Conservation (phyloP, 1,140 invertebrate species). For the Leptestheria dahalacensis region DNA sequence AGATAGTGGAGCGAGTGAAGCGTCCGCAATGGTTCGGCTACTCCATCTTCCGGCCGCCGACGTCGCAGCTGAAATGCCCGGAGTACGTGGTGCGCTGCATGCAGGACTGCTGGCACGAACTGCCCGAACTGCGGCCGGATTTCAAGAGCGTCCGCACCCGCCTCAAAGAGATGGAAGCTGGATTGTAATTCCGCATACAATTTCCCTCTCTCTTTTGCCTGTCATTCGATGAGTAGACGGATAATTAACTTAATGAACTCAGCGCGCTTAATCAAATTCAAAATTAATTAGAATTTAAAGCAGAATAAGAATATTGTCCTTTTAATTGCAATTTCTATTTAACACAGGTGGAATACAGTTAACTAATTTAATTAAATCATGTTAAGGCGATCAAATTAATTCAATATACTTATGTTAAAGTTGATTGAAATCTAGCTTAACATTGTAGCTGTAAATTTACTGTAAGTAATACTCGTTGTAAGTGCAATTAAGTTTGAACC, state of each 20-base stretch:
- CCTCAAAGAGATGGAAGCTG: constrained; percentile 59
- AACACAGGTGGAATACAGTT: too few species aligned
- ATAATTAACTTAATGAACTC: constrained; percentile 15
- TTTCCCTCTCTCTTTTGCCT: constrained; percentile 23
- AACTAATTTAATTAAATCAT: too few species aligned
- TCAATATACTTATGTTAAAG: too few species aligned
- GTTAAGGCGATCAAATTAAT: too few species aligned
- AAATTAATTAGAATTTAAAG: constrained; percentile 4
- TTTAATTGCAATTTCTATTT: too few species aligned
- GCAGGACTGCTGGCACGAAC: constrained; percentile 59
- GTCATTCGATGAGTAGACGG: too few species aligned
- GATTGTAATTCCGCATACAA: constrained; percentile 38
- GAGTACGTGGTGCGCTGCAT: constrained; percentile 51
- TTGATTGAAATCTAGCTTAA: too few species aligned
- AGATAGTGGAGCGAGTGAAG: constrained; percentile 31
- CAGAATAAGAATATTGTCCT: neutral
- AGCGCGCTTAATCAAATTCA: neutral
- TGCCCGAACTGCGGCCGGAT: constrained; percentile 50
- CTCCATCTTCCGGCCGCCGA: constrained; percentile 36
- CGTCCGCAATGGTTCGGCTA: constrained; percentile 25
- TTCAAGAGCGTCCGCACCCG: constrained; percentile 48
- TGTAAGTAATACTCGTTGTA: too few species aligned
- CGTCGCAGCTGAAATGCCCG: constrained; percentile 34
- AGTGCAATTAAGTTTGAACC: too few species aligned
- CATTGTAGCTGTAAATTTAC: too few species aligned